Base-by-base conservation (phyloP, 2,888 invertebrate species). In the Tiliacea aurago region DNA sequence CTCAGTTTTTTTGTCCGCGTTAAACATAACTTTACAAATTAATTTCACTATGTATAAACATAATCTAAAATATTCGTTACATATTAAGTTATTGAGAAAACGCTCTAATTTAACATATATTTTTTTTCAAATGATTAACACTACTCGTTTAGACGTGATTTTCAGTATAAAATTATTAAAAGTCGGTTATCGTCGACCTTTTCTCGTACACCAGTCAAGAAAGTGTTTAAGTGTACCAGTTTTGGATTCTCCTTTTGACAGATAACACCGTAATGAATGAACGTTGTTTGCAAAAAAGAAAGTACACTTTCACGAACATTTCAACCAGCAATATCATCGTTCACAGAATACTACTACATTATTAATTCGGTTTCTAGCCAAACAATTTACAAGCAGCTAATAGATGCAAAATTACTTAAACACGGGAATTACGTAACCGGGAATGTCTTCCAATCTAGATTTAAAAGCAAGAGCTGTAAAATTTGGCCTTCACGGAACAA, bases 241-340 rank as follows among this genome's bases (percentile, higher is more conserved):
- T 77, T 71, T 70, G 83, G 77, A 83, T 75, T 75, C 74, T 81
- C 79, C 74, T 87, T 89, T 85, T 87, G 86, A 80, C 79, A 87
- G 81, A 84, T 89, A 86, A 85, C 81, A 85, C 78, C 81, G 81
- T 87, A 91, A 91, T 91, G 86, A 90, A 90, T 88, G 87, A 86
- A 84, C 79, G 86, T 81, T 88, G 87, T 92, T 90, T 90, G 90
- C 90, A 89, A 91, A 87, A 93, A 93, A 90, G 91, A 93, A 94
- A 93, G 91, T 90, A 81, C 81, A 90, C 94, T 93, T 93, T 93
- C 93, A 90, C 93, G 85, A 87, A 78, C 86, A 88, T 88, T 84
- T 86, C 84, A 87, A 85, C 86, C 86, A 88, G 86, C 84, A 88
- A 86, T 86, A 88, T 88, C 84, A 87, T 80, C 76, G 72, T 82